Conservation (phyloP, 1,140 invertebrate genomes). For the Ericerus pela region DNA sequence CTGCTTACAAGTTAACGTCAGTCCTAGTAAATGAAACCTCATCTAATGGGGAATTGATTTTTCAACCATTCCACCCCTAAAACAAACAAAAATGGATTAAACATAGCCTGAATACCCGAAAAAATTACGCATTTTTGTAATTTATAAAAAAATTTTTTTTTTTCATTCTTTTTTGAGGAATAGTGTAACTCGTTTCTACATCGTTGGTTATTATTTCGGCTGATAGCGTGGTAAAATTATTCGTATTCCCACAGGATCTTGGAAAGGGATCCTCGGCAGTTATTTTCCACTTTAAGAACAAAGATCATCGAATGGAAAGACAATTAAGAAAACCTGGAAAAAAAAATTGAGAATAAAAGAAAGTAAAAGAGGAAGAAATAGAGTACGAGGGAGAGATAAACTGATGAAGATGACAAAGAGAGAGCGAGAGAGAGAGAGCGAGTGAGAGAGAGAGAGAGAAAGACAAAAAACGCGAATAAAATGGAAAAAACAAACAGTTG, state of each 20-base stretch:
- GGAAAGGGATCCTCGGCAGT: not conserved
- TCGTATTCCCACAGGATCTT: conserved; percentile 3
- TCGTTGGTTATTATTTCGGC: not conserved
- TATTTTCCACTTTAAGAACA: conserved; percentile 11
- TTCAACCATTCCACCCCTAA: too few species aligned
- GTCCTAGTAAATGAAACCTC: too few species aligned
- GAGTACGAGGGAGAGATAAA: not conserved
- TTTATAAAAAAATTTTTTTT: too few species aligned
- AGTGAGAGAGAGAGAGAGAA: not conserved
- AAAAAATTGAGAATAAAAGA: not conserved
- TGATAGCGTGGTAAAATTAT: not conserved
- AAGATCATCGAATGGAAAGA: conserved; percentile 11
- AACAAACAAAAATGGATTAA: too few species aligned
- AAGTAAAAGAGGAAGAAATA: not conserved
- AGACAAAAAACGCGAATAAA: not conserved
- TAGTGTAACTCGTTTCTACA: not conserved
- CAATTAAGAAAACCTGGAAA: conserved; percentile 1
- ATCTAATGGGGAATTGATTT: too few species aligned
- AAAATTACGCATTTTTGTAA: too few species aligned
- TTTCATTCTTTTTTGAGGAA: too few species aligned
- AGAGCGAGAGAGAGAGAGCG: not conserved
- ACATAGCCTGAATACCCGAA: too few species aligned
- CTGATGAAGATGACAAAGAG: not conserved
- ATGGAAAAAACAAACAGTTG: too few species aligned
- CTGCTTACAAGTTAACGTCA: too few species aligned